These are phyloP conservation scores for Bos taurus DNA, from an alignment of 2,113 vertebrate species.

Conservation along the genomic window ARS-UCD2.0 NC_037335.1:84021501-84022000, in stretches of 20 bases:
- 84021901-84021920: background rate
- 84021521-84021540: background rate
- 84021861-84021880: background rate
- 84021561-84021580: background rate
- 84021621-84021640: background rate
- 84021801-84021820: background rate
- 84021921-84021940: background rate
- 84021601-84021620: background rate
- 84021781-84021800: background rate
- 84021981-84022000: background rate
- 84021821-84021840: constrained; percentile 6
- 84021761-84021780: background rate
- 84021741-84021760: background rate
- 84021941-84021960: background rate
- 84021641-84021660: background rate
- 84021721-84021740: background rate
- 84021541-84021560: background rate
- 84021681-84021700: background rate
- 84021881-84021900: background rate
- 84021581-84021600: background rate
- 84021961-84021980: background rate
- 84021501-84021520: background rate
- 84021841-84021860: background rate
- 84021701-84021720: background rate
- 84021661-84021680: background rate